Conservation (phyloP, 1,140 invertebrate genomes). For the Drosophila albomicans region DNA sequence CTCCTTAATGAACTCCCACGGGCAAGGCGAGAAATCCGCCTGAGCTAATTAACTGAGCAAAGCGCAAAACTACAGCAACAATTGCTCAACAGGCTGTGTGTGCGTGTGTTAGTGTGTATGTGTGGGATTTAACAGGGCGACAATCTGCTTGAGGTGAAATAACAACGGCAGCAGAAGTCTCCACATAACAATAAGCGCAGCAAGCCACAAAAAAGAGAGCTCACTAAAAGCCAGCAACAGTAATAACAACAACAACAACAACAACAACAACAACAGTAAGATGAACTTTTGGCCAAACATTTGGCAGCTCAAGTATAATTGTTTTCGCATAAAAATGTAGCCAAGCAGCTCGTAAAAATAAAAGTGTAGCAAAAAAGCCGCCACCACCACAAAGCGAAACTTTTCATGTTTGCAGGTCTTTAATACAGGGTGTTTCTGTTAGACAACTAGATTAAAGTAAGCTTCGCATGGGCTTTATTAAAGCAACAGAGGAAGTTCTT, state of each 20-base stretch:
- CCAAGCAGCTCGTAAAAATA: conserved; percentile 70
- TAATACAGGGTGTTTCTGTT: conserved; percentile 21
- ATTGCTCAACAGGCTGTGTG: background rate
- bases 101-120: background rate
- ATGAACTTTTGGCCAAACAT: conserved; percentile 58
- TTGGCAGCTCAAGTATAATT: conserved; percentile 67
- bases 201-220: conserved; percentile 44
- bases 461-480: too few relatives aligned
- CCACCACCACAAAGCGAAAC: conserved; percentile 14
- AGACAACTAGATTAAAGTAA: background rate
- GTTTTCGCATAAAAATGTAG: conserved; percentile 69
- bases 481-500: background rate
- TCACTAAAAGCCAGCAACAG: conserved; percentile 7
- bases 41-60: conserved; percentile 69
- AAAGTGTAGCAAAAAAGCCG: conserved; percentile 35
- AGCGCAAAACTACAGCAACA: conserved; percentile 13
- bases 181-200: conserved; percentile 54
- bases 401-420: conserved; percentile 10
- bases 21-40: conserved; percentile 43
- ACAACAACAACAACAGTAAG: conserved; percentile 10
- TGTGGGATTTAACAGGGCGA: conserved; percentile 9
- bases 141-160: conserved; percentile 51
- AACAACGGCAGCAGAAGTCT: conserved; percentile 3
- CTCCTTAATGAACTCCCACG: conserved; percentile 63
- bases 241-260: conserved; percentile 1